Evolutionary conservation across 2,797 vertebrate genomes (phyloP), one percentile per base, ranked within the genome.

Genomic region (Odontamblyopus lacepedii): DNA sequence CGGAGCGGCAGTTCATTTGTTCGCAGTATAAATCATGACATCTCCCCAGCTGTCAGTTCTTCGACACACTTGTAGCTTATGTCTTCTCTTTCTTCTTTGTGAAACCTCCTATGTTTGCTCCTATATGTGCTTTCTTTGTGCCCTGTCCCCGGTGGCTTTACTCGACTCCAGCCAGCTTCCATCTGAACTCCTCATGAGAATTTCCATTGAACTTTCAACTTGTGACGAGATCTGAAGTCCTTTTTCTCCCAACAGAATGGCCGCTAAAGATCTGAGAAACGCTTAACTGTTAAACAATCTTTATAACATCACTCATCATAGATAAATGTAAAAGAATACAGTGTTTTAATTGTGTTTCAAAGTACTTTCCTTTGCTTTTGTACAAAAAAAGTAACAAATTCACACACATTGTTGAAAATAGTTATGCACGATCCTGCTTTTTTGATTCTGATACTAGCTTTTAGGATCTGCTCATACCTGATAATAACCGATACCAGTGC

Each of bases 131-230:
- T 11, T 70, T 77, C 69, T 77, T 82, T 80, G 85, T 82, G 82
- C 77, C 76, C 57, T 26, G 1, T 77, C 90, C 83, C 86, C 26
- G 0, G 85, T 73, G 89, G 71, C 72, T 85, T 79, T 72, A 9
- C 63, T 38, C 69, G 35, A 30, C 78, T 67, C 68, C 7, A 77
- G 72, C 82, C 75, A n/a, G 70, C 78, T 86, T 87, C 74, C 83
- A 81, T 75, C 87, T 78, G 74, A 76, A 68, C 81, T 76, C 76
- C 83, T 76, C 78, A 6, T 1, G 74, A 77, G 77, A 62, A 67
- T 80, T 79, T 71, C 19, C 11, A 50, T 48, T 83, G 77, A 89
- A 86, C 83, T 85, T 86, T 69, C 30, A 48, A 48, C 35, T 83
- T 76, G 35, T 77, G 78, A 61, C 35, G 13, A 15, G 44, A 48